Base-by-base conservation (phyloP, 2,888 invertebrate species). In the Micropterix aruncella region DNA sequence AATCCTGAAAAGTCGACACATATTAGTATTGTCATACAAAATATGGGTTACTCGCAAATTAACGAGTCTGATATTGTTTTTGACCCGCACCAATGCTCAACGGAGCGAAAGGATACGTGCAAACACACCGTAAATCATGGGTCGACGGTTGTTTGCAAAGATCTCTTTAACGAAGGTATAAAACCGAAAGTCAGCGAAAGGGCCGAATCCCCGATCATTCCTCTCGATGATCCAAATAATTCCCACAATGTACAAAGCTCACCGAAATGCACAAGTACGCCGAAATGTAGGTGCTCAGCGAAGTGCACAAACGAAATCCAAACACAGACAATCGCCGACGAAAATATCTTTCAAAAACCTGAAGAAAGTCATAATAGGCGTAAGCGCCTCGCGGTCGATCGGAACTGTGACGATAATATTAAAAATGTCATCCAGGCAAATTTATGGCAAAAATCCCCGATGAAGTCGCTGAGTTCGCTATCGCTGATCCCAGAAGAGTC, bases 401-500 rank as follows among this genome's bases (percentile, higher is more conserved):
- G 52, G 50, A 55, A 62, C 50, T 53, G 55, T 38, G 47, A 46
- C 15, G 47, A 48, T 18, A 50, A 52, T 42, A 52, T 50, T 5
- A 54, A 51, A 44, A 47, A 45, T 40, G 49, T 55, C 3, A 52
- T 56, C 9, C 67, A 70, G 46, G 57, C 60, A 16, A 61, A 65
- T 45, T 52, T 61, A 18, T 70, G 71, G 69, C 60, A 61, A 41
- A 60, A 56, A 49, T 62, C 67, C 12, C 63, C 63, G 19, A 44
- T 52, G 2, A 59, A 55, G 44, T 65, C 70, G 1, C 69, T 70
- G 1, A 63, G 64, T 2, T 65, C 66, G 2, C 55, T 74, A 14
- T 65, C 66, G 38, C 63, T 68, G 1, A 73, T 73, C 36, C 68
- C 70, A 9, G 73, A 74, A 57, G 73, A 74, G 51, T 70, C 65